Percentiles rank a stretch among this genome's conserved stretches.
Conservation (phyloP, 2,797 vertebrate species). For the Enteromius viviparus region DNA sequence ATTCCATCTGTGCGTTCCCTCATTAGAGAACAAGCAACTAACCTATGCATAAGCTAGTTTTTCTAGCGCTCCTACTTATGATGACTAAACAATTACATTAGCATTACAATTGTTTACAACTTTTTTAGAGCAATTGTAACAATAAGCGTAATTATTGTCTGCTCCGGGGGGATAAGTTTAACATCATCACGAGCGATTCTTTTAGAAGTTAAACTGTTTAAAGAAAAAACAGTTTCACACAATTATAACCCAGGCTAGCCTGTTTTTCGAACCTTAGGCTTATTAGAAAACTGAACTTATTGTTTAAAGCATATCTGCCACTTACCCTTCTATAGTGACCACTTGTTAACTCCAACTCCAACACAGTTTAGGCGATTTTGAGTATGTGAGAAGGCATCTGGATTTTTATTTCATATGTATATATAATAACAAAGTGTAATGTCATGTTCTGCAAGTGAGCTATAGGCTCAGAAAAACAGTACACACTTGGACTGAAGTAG, state of each 20-base stretch:
- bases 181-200: constrained; percentile 7
- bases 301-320: not conserved
- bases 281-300: not conserved
- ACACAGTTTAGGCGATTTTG: not conserved
- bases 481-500: constrained; percentile 47
- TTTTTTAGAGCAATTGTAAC: constrained; percentile 18
- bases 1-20: constrained; percentile 41
- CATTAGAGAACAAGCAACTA: not conserved
- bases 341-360: not conserved
- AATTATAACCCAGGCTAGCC: not conserved
- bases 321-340: not conserved
- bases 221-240: not conserved
- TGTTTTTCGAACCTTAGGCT: not conserved
- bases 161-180: not conserved
- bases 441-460: constrained; percentile 51
- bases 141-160: not conserved
- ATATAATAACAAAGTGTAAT: constrained; percentile 50
- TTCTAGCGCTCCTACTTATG: not conserved
- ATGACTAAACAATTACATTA: constrained; percentile 17
- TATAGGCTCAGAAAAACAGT: constrained; percentile 62
- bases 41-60: constrained; percentile 9
- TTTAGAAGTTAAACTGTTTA: not conserved
- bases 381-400: constrained; percentile 3
- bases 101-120: constrained; percentile 13
- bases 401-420: not conserved